Base-by-base conservation (phyloP, 2,113 vertebrate genomes). In the Crotalus viridis region DNA sequence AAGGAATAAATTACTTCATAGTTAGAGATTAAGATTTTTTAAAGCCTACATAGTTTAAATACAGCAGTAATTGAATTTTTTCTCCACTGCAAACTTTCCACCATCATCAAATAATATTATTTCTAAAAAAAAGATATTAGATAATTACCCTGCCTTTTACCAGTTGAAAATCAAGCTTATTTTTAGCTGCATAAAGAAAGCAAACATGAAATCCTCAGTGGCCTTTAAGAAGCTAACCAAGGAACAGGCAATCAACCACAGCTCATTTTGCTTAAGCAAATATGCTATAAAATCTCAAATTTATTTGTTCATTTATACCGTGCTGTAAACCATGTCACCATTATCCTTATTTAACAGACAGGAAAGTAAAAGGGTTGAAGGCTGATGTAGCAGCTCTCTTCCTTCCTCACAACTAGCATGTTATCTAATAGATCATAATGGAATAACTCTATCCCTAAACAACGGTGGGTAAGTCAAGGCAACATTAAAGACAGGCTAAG, bases 1-100 rank as follows among this genome's bases (percentile, higher is more conserved):
- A 96, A 81, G 94, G 95, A 69, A 7, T 94, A 91, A 93, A 87
- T 88, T 88, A 24, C 92, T 88, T 87, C 74, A 26, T 4, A 91
- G 46, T 39, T 52, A 43, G 33, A 93, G 43, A 57, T 90, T 17
- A 81, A 59, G 39, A 81, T 51, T 43, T 91, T 91, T 93, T 22
- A 33, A 94, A 93, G 89, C 39, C 93, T 0, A 0, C 46, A 91
- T 46, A 24, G 89, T 48, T 57, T 19, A 93, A 13, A 24, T 21
- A 85, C 12, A 46, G 81, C 81, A 39, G 3, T 91, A 86, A 57
- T 28, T 91, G 10, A 48, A 24, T 51, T 92, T 91, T 90, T 74
- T 46, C 0, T 0, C 33, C 86, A 5, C 13, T 43, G 24, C 57
- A 89, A 56, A 15, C 28, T 33, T 89, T 19, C 48, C 89, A 52